Evolutionary conservation across 2,113 vertebrate genomes (phyloP).

Genomic region (Centropristis striata): DNA sequence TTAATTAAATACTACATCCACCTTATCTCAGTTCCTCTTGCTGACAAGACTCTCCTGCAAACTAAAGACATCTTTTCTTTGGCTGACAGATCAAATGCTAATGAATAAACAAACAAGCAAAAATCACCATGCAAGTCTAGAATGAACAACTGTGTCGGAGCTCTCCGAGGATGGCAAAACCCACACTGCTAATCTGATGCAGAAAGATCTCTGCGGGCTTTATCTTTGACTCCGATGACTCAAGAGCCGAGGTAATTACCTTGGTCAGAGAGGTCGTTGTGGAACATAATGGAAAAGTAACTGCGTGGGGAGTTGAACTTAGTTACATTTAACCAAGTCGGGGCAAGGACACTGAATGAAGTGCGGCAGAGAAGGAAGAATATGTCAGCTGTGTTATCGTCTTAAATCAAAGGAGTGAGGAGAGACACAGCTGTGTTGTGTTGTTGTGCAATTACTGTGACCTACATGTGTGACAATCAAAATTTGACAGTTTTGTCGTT

Average conservation of each 20-base stretch:
- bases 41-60: constrained; percentile 69
- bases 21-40: constrained; percentile 75
- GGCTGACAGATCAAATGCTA: constrained; percentile 67
- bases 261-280: constrained; percentile 73
- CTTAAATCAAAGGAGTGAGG: constrained; percentile 26
- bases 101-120: constrained; percentile 74
- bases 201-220: constrained; percentile 66
- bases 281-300: constrained; percentile 67
- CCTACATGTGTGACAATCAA: constrained; percentile 56
- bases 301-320: constrained; percentile 61
- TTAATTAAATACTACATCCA: constrained; percentile 81
- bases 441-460: constrained; percentile 50
- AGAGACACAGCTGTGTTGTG: constrained; percentile 11
- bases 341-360: constrained; percentile 29
- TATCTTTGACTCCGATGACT: constrained; percentile 68
- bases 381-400: constrained; percentile 1
- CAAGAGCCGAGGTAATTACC: constrained; percentile 77
- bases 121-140: constrained; percentile 43
- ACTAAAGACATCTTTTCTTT: constrained; percentile 69
- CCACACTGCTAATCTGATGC: constrained; percentile 63
- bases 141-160: constrained; percentile 46
- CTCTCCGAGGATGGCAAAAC: constrained; percentile 54
- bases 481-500: constrained; percentile 43
- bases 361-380: constrained; percentile 1
- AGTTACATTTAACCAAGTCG: constrained; percentile 49